phyloP scores from a whole-genome alignment of 2,797 vertebrate genomes.

The Toxotes lorentzi region DNA sequence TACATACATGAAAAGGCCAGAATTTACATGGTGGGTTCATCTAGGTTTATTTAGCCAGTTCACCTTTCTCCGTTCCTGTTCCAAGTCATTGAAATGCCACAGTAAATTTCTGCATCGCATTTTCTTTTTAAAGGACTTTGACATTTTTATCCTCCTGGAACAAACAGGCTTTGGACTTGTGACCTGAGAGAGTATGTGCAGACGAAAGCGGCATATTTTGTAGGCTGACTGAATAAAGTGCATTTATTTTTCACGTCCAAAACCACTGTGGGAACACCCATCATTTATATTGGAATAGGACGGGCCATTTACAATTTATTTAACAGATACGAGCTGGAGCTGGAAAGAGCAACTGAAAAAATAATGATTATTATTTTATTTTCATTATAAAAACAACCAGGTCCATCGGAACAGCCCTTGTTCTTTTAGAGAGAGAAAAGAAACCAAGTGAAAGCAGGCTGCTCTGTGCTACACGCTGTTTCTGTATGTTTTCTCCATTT shows the following conservation, averaged over 20 bases:
- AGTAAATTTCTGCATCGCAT: constrained; percentile 44
- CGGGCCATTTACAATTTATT: constrained; percentile 11
- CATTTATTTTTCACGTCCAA: constrained; percentile 23
- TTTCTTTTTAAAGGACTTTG: constrained; percentile 45
- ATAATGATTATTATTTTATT: constrained; percentile 9
- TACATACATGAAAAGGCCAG: constrained; percentile 40
- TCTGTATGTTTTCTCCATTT: constrained; percentile 59
- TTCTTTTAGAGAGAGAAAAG: constrained; percentile 4
- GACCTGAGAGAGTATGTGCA: constrained; percentile 18
- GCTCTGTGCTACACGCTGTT: constrained; percentile 38
- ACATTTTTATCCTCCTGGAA: constrained; percentile 62
- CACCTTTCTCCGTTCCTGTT: constrained; percentile 40
- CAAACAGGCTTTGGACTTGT: constrained; percentile 33
- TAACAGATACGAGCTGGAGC: constrained; percentile 8
- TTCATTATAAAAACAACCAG: constrained; percentile 3
- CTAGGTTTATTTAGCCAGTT: constrained; percentile 45
- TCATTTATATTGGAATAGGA: constrained; percentile 23
- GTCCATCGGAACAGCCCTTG: background rate
- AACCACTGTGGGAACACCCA: constrained; percentile 14
- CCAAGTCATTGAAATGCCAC: constrained; percentile 49
- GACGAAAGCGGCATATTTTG: constrained; percentile 18
- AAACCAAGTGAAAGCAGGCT: constrained; percentile 22
- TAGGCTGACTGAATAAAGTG: constrained; percentile 14
- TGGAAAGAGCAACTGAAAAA: constrained; percentile 15
- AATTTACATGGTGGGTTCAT: constrained; percentile 51